phyloP scores from a whole-genome alignment of 2,113 vertebrate species.

The Anoura caudifer region DNA sequence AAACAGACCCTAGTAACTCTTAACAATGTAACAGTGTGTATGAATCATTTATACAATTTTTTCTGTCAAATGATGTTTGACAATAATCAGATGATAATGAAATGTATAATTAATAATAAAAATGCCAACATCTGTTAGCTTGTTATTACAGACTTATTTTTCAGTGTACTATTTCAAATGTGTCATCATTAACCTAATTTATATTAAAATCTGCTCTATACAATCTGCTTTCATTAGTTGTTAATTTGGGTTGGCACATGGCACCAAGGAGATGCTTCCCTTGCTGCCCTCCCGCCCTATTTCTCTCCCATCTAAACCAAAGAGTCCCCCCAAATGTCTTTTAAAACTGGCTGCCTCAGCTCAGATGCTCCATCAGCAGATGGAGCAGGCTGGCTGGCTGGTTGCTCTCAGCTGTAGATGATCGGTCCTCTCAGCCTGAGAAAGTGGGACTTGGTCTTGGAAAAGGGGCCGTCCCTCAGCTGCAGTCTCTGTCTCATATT shows the following conservation, averaged over 20 bases:
- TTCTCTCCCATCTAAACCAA: slow-evolving; percentile 28
- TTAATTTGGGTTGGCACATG: slow-evolving; percentile 78
- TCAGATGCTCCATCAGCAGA: slow-evolving; percentile 55
- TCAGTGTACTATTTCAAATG: slow-evolving; percentile 82
- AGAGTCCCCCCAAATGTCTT: slow-evolving; percentile 72
- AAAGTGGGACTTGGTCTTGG: background rate
- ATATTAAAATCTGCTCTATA: slow-evolving; percentile 86
- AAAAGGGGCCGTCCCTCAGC: background rate
- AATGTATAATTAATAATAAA: slow-evolving; percentile 90
- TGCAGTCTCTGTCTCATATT: background rate
- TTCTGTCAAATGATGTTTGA: slow-evolving; percentile 84
- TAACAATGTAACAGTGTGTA: slow-evolving; percentile 73
- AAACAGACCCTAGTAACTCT: slow-evolving; percentile 70
- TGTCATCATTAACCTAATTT: slow-evolving; percentile 86
- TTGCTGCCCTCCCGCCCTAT: slow-evolving; percentile 58
- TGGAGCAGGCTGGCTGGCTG: slow-evolving; percentile 49
- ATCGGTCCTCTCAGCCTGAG: slow-evolving; percentile 38
- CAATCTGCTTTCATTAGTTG: slow-evolving; percentile 85
- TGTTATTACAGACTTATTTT: slow-evolving; percentile 83
- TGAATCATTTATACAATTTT: slow-evolving; percentile 80
- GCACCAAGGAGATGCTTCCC: slow-evolving; percentile 66
- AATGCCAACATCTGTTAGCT: slow-evolving; percentile 89
- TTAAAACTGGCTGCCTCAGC: slow-evolving; percentile 59
- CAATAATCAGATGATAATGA: slow-evolving; percentile 88
- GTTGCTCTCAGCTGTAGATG: slow-evolving; percentile 27